phyloP scores from a whole-genome alignment of 2,888 invertebrate species.

The Aphodius sticticus region DNA sequence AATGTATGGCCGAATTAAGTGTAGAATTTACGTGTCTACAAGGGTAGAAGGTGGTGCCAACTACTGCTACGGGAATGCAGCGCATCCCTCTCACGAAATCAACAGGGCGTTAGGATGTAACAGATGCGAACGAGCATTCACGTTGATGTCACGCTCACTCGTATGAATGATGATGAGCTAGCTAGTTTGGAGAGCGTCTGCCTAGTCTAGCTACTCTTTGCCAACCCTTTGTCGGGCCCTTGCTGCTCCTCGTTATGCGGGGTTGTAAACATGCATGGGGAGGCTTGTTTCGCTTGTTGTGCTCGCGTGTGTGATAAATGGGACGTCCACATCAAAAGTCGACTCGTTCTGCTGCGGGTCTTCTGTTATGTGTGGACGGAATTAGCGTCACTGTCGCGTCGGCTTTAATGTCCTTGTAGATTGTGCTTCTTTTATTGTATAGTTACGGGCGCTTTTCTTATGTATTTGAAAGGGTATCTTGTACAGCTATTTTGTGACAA shows the following conservation, averaged over 20 bases:
- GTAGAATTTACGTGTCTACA: neutral
- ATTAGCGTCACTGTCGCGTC: neutral
- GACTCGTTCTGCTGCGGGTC: neutral
- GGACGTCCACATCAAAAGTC: neutral
- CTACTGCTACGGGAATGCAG: neutral
- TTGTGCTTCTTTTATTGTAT: neutral
- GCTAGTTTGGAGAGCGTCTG: neutral
- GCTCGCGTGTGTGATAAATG: neutral
- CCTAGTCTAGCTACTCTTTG: neutral
- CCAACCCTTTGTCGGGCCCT: neutral
- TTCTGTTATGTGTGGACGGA: neutral
- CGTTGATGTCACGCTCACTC: neutral
- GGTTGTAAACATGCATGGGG: neutral
- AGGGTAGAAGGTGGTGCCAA: neutral
- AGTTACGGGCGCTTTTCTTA: too few relatives aligned
- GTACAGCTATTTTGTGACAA: too few relatives aligned
- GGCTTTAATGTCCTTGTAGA: neutral
- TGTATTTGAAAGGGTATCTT: too few relatives aligned
- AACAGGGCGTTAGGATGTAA: neutral
- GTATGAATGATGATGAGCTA: conserved; percentile 4
- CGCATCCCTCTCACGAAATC: neutral
- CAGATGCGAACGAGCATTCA: neutral
- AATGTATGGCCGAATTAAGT: neutral
- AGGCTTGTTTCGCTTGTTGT: neutral
- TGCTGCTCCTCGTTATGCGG: neutral